Base-by-base conservation (phyloP, 1,140 invertebrate genomes). In the Tetragonula clypearis region DNA sequence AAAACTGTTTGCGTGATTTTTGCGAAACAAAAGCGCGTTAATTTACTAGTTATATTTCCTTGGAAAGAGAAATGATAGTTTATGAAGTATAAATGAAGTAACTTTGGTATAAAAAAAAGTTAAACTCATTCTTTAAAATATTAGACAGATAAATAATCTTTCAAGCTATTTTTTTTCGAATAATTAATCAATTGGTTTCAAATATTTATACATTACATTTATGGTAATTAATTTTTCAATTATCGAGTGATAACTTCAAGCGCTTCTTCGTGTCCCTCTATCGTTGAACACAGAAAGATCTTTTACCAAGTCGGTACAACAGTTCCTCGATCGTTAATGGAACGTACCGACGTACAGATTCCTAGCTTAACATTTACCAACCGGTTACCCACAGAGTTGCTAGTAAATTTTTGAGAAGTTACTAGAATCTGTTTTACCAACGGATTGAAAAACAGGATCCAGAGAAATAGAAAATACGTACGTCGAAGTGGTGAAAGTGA, bases 391-490 rank as follows among this genome's bases (percentile, higher is more conserved):
- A 81, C 78, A 53, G 49, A 41, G 3, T 6, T 30, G 0, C 65
- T 23, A 62, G n/a, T 35, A 14, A 73, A 30, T 56, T 78, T 21
- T 21, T 12, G 8, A 15, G 1, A 11, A 21, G 9, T 56, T 56
- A 17, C 17, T 11, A 49, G 55, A 21, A 35, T 69, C 87, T 86
- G 66, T 79, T 76, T 88, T 89, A 88, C 56, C 88, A 77, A 86
- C 65, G 1, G 55, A 26, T 12, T 15, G 9, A 53, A n/a, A 41
- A 66, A 56, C 17, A 71, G 62, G 12, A 77, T 53, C 26, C 77
- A 21, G 12, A 60, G 75, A 58, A 85, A 1, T 8, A n/a, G 8
- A 1, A 6, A 58, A 26, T 5, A 23, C 41, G 5, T 35, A 68
- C 53, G 26, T 60, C 30, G 30, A 62, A 73, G 72, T n/a, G 26